Evolutionary conservation across 23 tunicate genomes (phyloP).

Genomic region (Trididemnum clinides): DNA sequence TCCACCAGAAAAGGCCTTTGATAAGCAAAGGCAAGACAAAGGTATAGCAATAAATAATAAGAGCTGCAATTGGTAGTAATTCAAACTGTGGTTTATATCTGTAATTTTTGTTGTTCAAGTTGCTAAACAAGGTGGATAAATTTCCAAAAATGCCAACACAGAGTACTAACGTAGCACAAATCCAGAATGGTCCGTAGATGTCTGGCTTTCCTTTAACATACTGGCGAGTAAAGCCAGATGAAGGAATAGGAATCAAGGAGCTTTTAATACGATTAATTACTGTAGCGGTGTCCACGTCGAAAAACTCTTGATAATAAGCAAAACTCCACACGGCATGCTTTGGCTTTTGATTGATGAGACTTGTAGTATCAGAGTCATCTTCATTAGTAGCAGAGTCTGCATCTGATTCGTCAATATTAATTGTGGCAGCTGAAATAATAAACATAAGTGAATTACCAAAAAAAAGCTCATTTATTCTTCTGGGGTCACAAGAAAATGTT

Average conservation of each 20-base stretch:
- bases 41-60: conserved; percentile 78
- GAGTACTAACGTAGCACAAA: conserved; percentile 90
- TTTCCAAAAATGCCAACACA: conserved; percentile 85
- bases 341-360: background rate
- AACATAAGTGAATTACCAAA: too few species aligned
- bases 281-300: conserved; percentile 77
- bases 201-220: conserved; percentile 84
- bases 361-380: conserved; percentile 6
- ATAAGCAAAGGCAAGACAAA: conserved; percentile 79
- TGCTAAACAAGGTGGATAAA: conserved; percentile 64
- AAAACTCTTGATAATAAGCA: conserved; percentile 78
- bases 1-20: conserved; percentile 64
- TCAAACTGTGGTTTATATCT: conserved; percentile 90
- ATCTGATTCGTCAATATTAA: too few species aligned
- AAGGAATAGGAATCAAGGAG: conserved; percentile 70
- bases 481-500: too few species aligned
- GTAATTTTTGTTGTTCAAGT: conserved; percentile 45
- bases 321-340: conserved; percentile 82
- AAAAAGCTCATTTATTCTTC: too few species aligned
- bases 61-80: conserved; percentile 65
- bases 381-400: too few species aligned
- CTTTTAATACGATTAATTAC: conserved; percentile 67
- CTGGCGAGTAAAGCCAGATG: background rate
- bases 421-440: too few species aligned
- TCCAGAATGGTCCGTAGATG: conserved; percentile 98